Percentiles rank a stretch among this genome's conserved stretches.
phyloP scores from a whole-genome alignment of 2,113 vertebrate species.

The Calyptomena viridis region DNA sequence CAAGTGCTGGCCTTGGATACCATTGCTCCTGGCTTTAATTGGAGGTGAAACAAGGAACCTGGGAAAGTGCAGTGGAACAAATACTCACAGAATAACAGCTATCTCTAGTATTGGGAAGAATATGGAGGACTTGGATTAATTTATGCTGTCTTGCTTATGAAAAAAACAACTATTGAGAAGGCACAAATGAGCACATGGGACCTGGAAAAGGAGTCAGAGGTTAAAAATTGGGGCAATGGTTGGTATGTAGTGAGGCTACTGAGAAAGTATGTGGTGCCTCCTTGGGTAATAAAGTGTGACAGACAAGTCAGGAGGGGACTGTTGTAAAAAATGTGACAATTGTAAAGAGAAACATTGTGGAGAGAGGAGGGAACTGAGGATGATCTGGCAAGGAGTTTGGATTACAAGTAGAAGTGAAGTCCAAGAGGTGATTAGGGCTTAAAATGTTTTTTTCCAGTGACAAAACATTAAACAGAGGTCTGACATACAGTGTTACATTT shows the following conservation, averaged over 20 bases:
- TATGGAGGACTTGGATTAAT: not conserved
- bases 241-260: not conserved
- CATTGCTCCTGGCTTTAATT: not conserved
- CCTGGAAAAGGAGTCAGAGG: not conserved
- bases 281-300: not conserved
- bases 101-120: not conserved
- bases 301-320: not conserved
- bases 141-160: not conserved
- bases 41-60: not conserved
- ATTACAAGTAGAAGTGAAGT: not conserved
- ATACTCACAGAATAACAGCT: not conserved
- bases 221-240: not conserved
- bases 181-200: not conserved
- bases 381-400: not conserved
- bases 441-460: not conserved
- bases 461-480: not conserved
- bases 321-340: not conserved
- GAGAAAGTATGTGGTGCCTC: not conserved
- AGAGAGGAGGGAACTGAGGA: not conserved
- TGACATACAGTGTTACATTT: not conserved
- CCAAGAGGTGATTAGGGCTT: not conserved
- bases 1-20: not conserved
- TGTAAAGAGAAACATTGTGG: not conserved
- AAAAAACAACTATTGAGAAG: not conserved
- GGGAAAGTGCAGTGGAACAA: not conserved